Conservation (phyloP, 2,888 invertebrate genomes). For the Bombyx huttoni region DNA sequence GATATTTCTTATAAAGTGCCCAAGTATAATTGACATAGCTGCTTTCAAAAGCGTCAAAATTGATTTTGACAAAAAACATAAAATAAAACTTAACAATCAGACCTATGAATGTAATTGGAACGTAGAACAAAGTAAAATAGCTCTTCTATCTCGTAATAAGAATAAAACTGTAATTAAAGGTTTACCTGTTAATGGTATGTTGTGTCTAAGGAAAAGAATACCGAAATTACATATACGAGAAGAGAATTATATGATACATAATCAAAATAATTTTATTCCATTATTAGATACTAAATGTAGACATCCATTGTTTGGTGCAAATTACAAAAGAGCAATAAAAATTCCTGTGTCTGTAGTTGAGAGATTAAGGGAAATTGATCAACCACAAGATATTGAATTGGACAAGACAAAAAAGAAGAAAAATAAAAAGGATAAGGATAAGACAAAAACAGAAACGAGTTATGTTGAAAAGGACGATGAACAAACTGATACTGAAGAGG, state of each 20-base stretch:
- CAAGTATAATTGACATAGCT: conserved; percentile 28
- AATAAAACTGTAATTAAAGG: conserved; percentile 23
- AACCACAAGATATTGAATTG: background rate
- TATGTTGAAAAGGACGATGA: conserved; percentile 6
- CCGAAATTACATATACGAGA: conserved; percentile 38
- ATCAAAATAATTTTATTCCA: conserved; percentile 38
- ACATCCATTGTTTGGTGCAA: conserved; percentile 48
- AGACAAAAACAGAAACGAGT: background rate
- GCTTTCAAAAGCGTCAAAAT: conserved; percentile 25
- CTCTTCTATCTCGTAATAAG: conserved; percentile 20
- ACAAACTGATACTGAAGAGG: conserved; percentile 6
- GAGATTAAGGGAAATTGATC: background rate
- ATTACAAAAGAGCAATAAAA: conserved; percentile 43
- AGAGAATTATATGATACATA: conserved; percentile 23
- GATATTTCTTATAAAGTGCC: conserved; percentile 42
- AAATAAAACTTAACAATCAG: conserved; percentile 40
- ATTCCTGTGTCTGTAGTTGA: conserved; percentile 25
- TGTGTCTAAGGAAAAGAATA: conserved; percentile 37
- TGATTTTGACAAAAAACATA: conserved; percentile 31
- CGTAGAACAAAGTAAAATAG: conserved; percentile 13
- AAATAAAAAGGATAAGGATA: conserved; percentile 1
- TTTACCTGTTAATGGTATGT: conserved; percentile 21
- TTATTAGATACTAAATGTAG: conserved; percentile 50
- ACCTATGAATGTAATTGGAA: conserved; percentile 32
- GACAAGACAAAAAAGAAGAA: background rate